Percentiles rank a stretch among this genome's conserved stretches.
Evolutionary conservation across 2,888 invertebrate genomes (phyloP).

Genomic region (Papilio demoleus): DNA sequence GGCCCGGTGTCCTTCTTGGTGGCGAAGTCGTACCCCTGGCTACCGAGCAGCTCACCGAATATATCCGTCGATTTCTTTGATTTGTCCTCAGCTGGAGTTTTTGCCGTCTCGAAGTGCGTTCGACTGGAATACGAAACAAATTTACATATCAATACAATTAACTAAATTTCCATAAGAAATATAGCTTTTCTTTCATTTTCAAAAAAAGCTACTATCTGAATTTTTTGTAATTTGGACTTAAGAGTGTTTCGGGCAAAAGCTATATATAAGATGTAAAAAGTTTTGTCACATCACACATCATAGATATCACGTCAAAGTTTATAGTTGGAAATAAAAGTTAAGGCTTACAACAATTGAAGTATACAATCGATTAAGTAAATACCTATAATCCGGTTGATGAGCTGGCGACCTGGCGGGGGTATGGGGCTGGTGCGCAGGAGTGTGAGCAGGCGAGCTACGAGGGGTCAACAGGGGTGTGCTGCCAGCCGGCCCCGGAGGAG

Average conservation of each 20-base stretch:
- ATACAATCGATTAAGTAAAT: no score
- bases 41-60: slow-evolving; percentile 95
- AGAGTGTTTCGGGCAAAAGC: no score
- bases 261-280: no score
- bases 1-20: slow-evolving; percentile 90
- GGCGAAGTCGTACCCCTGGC: slow-evolving; percentile 93
- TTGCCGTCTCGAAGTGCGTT: slow-evolving; percentile 87
- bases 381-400: slow-evolving; percentile 80
- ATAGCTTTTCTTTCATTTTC: no score
- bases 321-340: no score
- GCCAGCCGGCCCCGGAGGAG: slow-evolving; percentile 41
- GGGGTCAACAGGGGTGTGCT: slow-evolving; percentile 58
- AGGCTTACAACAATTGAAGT: no score
- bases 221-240: no score
- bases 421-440: slow-evolving; percentile 63
- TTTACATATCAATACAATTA: background rate
- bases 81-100: slow-evolving; percentile 71
- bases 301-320: no score
- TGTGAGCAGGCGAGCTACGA: slow-evolving; percentile 62
- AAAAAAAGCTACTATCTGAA: no score
- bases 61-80: slow-evolving; percentile 86
- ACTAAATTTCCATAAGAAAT: no score
- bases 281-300: no score
- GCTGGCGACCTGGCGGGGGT: slow-evolving; percentile 70
- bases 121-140: slow-evolving; percentile 79